These are phyloP conservation scores for Gila robusta DNA, from an alignment of 2,797 vertebrate genomes.

Conservation along the genomic window DNA sequence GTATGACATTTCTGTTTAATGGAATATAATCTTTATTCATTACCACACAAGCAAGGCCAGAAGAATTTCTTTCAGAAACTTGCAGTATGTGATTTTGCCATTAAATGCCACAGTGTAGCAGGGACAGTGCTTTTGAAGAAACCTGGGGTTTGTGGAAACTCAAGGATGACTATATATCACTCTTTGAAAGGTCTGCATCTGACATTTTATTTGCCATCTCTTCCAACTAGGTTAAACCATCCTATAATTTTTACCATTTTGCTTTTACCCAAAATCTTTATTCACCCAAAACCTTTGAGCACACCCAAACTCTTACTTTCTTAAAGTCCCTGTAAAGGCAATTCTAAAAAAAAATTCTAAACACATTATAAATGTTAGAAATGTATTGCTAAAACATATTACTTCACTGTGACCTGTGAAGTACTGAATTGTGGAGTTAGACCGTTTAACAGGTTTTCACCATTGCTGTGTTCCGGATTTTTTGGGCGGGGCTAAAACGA, in stretches of 20 bases:
- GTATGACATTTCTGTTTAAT: background rate
- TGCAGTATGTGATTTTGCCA: background rate
- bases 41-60: background rate
- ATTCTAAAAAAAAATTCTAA: too few relatives aligned
- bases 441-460: too few relatives aligned
- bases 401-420: too few relatives aligned
- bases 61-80: background rate
- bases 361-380: too few relatives aligned
- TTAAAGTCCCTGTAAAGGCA: background rate
- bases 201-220: background rate
- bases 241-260: background rate
- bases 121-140: background rate
- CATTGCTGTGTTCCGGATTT: too few relatives aligned
- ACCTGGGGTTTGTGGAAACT: background rate
- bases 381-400: too few relatives aligned
- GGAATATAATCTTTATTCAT: background rate
- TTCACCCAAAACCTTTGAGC: background rate
- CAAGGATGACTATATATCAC: background rate
- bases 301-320: background rate
- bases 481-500: too few relatives aligned
- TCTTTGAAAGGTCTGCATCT: background rate
- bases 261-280: background rate
- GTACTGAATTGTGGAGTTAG: too few relatives aligned
- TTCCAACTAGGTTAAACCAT: background rate
- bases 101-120: background rate